Conservation (phyloP, 2,113 vertebrate genomes). For the Psophia crepitans region DNA sequence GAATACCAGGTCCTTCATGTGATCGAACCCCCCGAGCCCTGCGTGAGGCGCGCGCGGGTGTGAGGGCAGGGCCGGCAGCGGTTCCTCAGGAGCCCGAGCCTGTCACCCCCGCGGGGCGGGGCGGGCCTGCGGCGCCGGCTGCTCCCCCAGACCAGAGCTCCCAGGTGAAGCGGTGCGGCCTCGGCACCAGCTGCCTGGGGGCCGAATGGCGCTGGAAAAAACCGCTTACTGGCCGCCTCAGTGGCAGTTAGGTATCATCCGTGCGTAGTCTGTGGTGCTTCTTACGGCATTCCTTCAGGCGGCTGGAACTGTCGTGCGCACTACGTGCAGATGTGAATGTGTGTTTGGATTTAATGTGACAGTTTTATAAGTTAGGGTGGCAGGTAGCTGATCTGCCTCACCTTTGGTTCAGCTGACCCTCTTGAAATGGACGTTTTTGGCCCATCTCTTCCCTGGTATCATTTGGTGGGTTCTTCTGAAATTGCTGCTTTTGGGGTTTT, state of each 20-base stretch:
- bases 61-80: not conserved
- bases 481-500: not conserved
- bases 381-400: not conserved
- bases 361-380: not conserved
- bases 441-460: not conserved
- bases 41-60: accelerated
- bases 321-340: not conserved
- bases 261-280: not conserved
- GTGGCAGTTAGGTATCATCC: not conserved
- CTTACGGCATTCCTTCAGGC: not conserved
- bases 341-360: not conserved
- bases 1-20: not conserved
- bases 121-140: not conserved
- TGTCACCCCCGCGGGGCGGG: not conserved
- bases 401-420: not conserved
- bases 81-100: not conserved
- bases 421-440: not conserved
- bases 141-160: no score
- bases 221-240: not conserved
- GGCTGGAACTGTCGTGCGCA: not conserved
- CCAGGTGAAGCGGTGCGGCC: accelerated
- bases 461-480: not conserved
- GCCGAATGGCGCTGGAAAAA: not conserved
- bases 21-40: not conserved
- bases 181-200: accelerated